Base-by-base conservation (phyloP, 2,113 vertebrate species). In the Neolamprologus caudopunctatus region DNA sequence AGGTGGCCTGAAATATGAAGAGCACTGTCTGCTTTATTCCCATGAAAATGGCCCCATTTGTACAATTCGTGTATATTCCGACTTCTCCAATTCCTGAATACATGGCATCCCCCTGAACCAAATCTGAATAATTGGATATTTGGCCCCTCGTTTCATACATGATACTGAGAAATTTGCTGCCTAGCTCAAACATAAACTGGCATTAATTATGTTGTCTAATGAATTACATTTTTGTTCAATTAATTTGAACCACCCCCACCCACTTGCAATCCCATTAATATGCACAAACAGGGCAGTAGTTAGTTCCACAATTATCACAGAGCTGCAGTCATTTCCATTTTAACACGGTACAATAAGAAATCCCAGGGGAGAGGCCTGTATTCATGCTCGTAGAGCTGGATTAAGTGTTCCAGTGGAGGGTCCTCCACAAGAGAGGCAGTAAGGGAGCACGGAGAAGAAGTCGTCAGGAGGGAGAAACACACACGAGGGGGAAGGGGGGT, bases 151-250 rank as follows among this genome's bases (percentile, higher is more conserved):
- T 84, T 91, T 93, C 31, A 90, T 73, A 88, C 31, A 54, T 75
- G 61, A 91, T 80, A 82, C 89, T 35, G 87, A 87, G 88, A 90
- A 92, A 88, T 89, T 84, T 87, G 86, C 61, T 75, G 54, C 86
- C 87, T 55, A 68, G 83, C 88, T 91, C 89, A 87, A 91, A 93
- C 82, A 66, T 80, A 88, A 90, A 88, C 85, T 85, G 90, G 82
- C 90, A 90, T 91, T 93, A 93, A 94, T 94, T 93, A 93, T 92
- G 90, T 89, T 84, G 90, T 91, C 91, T 93, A 94, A 94, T 95
- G 93, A 94, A 95, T 90, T 93, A 92, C 86, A 93, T 88, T 94
- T 93, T 92, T 92, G 90, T 93, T 95, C 84, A 91, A 94, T 93
- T 94, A 92, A 92, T 94, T 93, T 80, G 88, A 92, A 89, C 47